Evolutionary conservation across 2,888 invertebrate genomes (phyloP).

Genomic region (Idaea dimidiata): DNA sequence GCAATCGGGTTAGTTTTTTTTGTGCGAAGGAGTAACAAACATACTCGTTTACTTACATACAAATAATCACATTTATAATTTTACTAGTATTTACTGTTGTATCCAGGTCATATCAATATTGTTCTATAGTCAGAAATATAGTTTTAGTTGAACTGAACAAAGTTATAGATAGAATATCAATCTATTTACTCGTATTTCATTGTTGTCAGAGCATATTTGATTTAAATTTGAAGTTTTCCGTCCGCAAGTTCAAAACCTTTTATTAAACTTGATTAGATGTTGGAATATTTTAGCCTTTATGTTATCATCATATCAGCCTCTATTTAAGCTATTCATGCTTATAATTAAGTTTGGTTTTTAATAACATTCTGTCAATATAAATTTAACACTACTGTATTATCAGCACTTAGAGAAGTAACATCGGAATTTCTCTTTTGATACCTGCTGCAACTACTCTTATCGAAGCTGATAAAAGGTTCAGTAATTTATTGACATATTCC

Average conservation of each 20-base stretch:
- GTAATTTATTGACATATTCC: constrained; percentile 25
- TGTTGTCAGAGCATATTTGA: neutral
- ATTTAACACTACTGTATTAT: constrained; percentile 9
- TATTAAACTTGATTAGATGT: neutral
- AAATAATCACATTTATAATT: no score
- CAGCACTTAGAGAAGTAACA: constrained; percentile 22
- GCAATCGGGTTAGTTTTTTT: no score
- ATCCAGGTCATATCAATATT: no score
- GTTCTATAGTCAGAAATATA: neutral
- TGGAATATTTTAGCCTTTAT: neutral
- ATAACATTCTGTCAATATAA: constrained; percentile 6
- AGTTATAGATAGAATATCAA: neutral
- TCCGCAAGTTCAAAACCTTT: neutral
- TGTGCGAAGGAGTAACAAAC: no score
- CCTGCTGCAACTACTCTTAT: constrained; percentile 19
- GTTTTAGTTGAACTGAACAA: neutral
- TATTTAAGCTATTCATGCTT: neutral
- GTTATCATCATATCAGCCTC: neutral
- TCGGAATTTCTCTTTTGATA: constrained; percentile 24
- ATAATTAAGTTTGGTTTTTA: neutral
- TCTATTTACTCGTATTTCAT: neutral
- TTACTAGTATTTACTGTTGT: no score
- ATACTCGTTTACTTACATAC: no score
- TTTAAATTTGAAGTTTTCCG: neutral
- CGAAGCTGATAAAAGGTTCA: constrained; percentile 28